A percentile compares a stretch with the other conserved stretches of the same genome.
Conservation (phyloP, 2,888 invertebrate genomes). For the Drosophila prolongata region DNA sequence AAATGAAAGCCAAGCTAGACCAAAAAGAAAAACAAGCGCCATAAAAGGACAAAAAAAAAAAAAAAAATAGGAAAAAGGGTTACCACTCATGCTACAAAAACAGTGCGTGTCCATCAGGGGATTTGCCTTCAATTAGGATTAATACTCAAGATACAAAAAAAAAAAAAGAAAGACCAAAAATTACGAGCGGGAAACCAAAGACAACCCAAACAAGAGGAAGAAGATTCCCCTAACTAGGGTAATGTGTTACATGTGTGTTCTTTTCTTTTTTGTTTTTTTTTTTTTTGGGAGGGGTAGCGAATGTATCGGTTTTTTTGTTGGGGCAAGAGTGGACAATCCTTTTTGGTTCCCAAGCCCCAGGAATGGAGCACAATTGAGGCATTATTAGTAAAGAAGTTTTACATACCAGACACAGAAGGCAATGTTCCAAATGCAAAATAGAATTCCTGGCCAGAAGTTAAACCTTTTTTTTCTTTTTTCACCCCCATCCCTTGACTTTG, state of each 20-base stretch:
- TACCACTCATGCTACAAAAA: slow-evolving; percentile 46
- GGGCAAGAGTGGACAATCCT: slow-evolving; percentile 16
- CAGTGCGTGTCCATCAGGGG: slow-evolving; percentile 77
- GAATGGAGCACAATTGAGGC: slow-evolving; percentile 76
- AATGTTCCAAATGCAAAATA: slow-evolving; percentile 11
- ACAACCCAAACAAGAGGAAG: slow-evolving; percentile 9
- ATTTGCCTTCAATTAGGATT: slow-evolving; percentile 83
- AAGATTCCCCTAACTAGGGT: slow-evolving; percentile 61
- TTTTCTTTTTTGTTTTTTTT: not conserved
- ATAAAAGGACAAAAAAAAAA: slow-evolving; percentile 32
- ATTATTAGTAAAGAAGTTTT: slow-evolving; percentile 80
- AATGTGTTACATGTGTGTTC: slow-evolving; percentile 50
- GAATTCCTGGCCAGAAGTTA: slow-evolving; percentile 36
- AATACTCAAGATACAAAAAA: slow-evolving; percentile 79
- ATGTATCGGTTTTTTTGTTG: not conserved
- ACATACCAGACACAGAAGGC: slow-evolving; percentile 39
- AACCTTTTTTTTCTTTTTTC: slow-evolving; percentile 45
- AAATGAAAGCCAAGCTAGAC: slow-evolving; percentile 13
- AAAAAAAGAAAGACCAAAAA: slow-evolving; percentile 19
- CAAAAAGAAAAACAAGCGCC: not conserved
- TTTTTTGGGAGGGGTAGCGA: not conserved
- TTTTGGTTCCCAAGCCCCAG: slow-evolving; percentile 22
- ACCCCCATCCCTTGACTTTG: slow-evolving; percentile 45
- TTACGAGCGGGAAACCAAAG: slow-evolving; percentile 22
- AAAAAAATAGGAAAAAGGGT: slow-evolving; percentile 60